These are phyloP conservation scores for Ochotona princeps DNA, from an alignment of 2,113 vertebrate genomes.

Conservation along the genomic window DNA sequence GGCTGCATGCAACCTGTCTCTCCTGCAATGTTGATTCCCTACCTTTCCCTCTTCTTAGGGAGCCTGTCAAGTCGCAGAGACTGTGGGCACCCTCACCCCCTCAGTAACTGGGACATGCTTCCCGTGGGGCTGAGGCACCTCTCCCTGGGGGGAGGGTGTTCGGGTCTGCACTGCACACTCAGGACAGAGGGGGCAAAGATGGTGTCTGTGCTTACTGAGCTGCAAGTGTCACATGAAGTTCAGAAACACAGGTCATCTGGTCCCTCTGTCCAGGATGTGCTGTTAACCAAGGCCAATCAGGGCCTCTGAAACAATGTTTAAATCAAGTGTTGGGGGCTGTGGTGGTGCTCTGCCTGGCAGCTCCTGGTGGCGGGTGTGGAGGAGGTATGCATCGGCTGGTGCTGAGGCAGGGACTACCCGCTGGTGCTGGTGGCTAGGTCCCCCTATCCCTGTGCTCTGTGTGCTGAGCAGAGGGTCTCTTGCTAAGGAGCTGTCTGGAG, in stretches of 20 bases:
- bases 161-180: neutral
- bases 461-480: constrained; percentile 5
- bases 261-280: constrained; percentile 21
- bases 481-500: neutral
- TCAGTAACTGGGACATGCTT: neutral
- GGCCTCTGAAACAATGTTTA: constrained; percentile 26
- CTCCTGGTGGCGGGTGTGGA: neutral
- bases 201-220: neutral
- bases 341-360: neutral
- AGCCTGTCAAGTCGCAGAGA: neutral
- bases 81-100: neutral
- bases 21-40: neutral
- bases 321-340: neutral
- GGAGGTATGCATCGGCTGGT: no score
- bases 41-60: constrained; percentile 53
- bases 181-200: neutral
- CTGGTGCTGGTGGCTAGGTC: constrained; percentile 3
- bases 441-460: neutral
- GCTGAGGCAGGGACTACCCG: neutral
- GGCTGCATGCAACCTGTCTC: constrained; percentile 61
- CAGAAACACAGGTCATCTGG: constrained; percentile 18
- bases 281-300: neutral
- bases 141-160: neutral
- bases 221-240: neutral
- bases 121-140: constrained; percentile 24